Evolutionary conservation across 2,113 vertebrate genomes (phyloP).

Genomic region (Ictalurus punctatus): DNA sequence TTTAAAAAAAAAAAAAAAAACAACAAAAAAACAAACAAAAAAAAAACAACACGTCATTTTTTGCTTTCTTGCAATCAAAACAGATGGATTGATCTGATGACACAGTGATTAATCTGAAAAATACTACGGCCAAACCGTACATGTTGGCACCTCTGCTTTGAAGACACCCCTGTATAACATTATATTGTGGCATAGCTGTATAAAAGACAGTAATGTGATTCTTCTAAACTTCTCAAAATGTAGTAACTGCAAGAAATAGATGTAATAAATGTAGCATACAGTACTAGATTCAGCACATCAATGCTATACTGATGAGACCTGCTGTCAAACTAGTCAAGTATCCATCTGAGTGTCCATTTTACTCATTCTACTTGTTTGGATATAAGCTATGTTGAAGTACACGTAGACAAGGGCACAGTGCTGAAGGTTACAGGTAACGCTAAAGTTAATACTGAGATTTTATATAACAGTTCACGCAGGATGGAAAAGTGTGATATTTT

Average conservation of each 20-base stretch:
- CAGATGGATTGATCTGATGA: neutral
- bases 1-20: neutral
- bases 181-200: neutral
- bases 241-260: neutral
- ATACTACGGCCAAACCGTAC: neutral
- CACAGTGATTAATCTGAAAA: neutral
- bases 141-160: neutral
- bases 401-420: constrained; percentile 10
- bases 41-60: neutral
- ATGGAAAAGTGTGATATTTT: neutral
- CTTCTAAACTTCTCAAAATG: neutral
- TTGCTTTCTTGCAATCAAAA: neutral
- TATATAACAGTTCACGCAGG: neutral
- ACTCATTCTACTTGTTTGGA: neutral
- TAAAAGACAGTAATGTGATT: neutral
- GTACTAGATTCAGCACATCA: neutral
- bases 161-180: neutral
- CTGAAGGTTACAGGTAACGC: neutral
- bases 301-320: neutral
- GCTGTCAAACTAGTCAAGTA: neutral
- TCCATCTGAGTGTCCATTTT: neutral
- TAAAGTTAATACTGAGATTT: constrained; percentile 16
- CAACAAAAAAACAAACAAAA: neutral
- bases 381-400: neutral
- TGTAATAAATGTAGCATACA: neutral